Conservation (phyloP, 2,888 invertebrate species). For the Listrodromus nycthemerus region DNA sequence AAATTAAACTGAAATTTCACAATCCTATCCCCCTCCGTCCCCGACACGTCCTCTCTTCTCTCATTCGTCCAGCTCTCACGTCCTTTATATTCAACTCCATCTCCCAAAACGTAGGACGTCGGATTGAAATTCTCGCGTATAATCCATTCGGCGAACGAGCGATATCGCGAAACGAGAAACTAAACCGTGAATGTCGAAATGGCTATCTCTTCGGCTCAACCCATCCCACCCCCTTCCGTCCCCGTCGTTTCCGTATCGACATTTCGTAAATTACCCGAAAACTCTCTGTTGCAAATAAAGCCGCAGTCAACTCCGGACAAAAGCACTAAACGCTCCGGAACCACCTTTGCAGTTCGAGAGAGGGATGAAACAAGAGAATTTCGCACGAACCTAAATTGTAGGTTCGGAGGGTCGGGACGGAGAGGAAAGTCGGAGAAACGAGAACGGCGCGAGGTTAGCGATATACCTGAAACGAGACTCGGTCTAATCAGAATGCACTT, state of each 20-base stretch:
- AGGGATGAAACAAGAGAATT: constrained; percentile 42
- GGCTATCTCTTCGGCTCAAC: constrained; percentile 24
- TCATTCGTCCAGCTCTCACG: background rate
- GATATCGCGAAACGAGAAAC: constrained; percentile 29
- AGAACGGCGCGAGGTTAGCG: constrained; percentile 24
- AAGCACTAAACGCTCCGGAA: constrained; percentile 32
- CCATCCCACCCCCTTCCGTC: background rate
- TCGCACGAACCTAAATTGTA: constrained; percentile 53
- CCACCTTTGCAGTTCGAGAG: background rate
- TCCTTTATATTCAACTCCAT: constrained; percentile 19
- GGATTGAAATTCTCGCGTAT: constrained; percentile 36
- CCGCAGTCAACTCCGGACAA: constrained; percentile 16
- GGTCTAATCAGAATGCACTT: constrained; percentile 63
- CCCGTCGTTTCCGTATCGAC: constrained; percentile 10
- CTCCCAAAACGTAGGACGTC: constrained; percentile 23
- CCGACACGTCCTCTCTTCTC: background rate
- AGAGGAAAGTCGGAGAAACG: background rate
- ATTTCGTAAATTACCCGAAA: constrained; percentile 59
- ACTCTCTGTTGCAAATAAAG: constrained; percentile 44
- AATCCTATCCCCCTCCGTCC: background rate
- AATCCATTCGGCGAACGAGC: background rate
- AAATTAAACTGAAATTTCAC: constrained; percentile 55
- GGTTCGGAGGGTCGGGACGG: background rate
- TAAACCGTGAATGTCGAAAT: constrained; percentile 35
- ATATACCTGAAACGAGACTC: constrained; percentile 50